Evolutionary conservation across 2,797 vertebrate species (phyloP).

Genomic region (Amblyraja radiata): DNA sequence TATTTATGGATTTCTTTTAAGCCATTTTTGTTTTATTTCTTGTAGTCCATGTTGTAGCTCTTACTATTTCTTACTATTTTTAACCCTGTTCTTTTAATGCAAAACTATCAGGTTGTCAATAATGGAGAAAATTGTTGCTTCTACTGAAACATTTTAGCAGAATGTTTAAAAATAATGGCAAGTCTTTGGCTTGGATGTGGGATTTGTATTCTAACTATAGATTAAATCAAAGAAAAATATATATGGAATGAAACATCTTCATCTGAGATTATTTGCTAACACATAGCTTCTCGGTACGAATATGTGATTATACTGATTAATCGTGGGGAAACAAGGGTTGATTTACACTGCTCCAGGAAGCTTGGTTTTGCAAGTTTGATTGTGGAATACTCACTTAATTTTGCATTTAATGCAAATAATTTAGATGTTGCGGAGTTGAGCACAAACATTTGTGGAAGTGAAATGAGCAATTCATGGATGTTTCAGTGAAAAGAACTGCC

Average conservation of each 20-base stretch:
- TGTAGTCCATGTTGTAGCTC: not conserved
- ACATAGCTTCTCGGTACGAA: not conserved
- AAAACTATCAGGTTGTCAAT: not conserved
- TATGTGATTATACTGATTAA: not conserved
- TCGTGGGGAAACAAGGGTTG: not conserved
- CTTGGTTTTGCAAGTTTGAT: not conserved
- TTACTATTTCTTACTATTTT: not conserved
- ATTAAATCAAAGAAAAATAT: not conserved
- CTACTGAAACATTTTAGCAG: not conserved
- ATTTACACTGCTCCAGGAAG: not conserved
- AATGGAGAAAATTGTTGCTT: not conserved
- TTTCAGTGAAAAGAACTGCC: not conserved
- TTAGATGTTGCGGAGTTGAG: not conserved
- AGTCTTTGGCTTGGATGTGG: not conserved
- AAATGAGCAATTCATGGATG: not conserved
- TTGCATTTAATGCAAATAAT: not conserved
- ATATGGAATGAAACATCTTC: not conserved
- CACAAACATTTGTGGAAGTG: not conserved
- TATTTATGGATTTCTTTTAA: not conserved
- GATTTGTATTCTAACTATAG: not conserved
- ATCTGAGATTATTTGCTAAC: not conserved
- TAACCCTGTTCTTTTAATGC: not conserved
- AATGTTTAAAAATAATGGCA: not conserved
- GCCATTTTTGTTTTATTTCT: not conserved
- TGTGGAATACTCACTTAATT: not conserved